Conservation (phyloP, 2,888 invertebrate genomes). For the Cacoxenus indagator region DNA sequence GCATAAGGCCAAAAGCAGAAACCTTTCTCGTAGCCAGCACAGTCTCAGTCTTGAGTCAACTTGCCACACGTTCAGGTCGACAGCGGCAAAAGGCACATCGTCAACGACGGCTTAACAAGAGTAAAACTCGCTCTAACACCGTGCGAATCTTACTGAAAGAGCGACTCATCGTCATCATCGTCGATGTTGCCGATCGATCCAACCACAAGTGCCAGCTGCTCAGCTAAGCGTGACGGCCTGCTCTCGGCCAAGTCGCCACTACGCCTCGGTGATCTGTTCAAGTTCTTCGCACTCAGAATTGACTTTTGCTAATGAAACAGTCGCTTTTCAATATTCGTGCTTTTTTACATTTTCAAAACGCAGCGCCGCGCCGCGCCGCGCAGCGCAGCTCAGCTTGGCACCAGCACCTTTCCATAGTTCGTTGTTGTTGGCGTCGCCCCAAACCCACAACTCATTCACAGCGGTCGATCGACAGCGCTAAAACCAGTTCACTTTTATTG, state of each 20-base stretch:
- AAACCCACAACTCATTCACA: slow-evolving; percentile 26
- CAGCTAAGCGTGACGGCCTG: slow-evolving; percentile 56
- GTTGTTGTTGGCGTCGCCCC: not conserved
- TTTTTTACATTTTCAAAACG: slow-evolving; percentile 19
- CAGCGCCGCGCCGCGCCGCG: too few species aligned
- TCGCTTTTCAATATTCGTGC: slow-evolving; percentile 51
- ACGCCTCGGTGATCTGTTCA: not conserved
- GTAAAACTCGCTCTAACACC: not conserved
- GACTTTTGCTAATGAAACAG: not conserved
- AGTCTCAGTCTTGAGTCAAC: slow-evolving; percentile 43
- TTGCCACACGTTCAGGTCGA: slow-evolving; percentile 36
- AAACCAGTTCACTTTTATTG: slow-evolving; percentile 60
- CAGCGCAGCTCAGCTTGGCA: not conserved
- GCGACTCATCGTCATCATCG: not conserved
- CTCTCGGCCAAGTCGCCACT: not conserved
- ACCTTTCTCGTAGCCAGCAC: slow-evolving; percentile 54
- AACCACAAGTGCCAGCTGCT: slow-evolving; percentile 49
- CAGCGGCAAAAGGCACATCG: slow-evolving; percentile 18
- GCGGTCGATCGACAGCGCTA: not conserved
- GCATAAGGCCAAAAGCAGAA: slow-evolving; percentile 52
- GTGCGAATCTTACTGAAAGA: slow-evolving; percentile 25
- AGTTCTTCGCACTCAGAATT: not conserved
- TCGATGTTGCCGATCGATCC: not conserved
- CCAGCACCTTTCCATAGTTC: not conserved
- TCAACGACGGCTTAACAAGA: not conserved